phyloP scores from a whole-genome alignment of 2,888 invertebrate species.

The Philereme vetulata region DNA sequence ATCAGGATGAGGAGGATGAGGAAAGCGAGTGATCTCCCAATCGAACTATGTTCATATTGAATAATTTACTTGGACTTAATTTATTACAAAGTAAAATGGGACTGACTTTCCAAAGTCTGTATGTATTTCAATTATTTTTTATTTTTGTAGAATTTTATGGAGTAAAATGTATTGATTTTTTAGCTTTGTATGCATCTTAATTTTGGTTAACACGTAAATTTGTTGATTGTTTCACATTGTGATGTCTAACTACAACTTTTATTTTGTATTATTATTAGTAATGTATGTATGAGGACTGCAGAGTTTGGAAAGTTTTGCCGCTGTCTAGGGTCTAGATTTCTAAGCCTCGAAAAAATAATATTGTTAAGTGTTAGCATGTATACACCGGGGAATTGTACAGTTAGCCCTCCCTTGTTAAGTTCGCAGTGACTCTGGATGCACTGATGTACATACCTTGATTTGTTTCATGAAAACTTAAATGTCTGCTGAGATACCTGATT shows the following conservation, averaged over 20 bases:
- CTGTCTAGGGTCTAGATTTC: slow-evolving; percentile 78
- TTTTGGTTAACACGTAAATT: slow-evolving; percentile 64
- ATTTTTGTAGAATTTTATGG: slow-evolving; percentile 40
- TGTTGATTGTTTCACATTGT: slow-evolving; percentile 63
- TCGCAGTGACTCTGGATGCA: slow-evolving; percentile 82
- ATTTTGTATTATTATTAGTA: slow-evolving; percentile 58
- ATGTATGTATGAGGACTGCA: slow-evolving; percentile 62
- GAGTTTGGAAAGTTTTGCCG: slow-evolving; percentile 81
- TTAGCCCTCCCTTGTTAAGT: slow-evolving; percentile 84
- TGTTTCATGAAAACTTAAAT: slow-evolving; percentile 77
- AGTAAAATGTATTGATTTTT: slow-evolving; percentile 41
- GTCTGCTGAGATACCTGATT: slow-evolving; percentile 60
- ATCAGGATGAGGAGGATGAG: slow-evolving; percentile 86
- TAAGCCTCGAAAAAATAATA: slow-evolving; percentile 80
- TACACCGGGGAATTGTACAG: slow-evolving; percentile 83
- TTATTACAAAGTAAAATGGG: slow-evolving; percentile 82
- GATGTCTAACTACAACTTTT: slow-evolving; percentile 57
- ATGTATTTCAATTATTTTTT: slow-evolving; percentile 48
- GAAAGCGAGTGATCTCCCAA: slow-evolving; percentile 86
- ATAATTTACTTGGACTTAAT: slow-evolving; percentile 84
- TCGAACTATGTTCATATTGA: slow-evolving; percentile 80
- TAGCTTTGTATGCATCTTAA: slow-evolving; percentile 50
- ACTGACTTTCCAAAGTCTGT: slow-evolving; percentile 82
- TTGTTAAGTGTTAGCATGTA: slow-evolving; percentile 83
- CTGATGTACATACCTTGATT: slow-evolving; percentile 65